phyloP scores from a whole-genome alignment of 2,113 vertebrate genomes.

The Sprattus sprattus region DNA sequence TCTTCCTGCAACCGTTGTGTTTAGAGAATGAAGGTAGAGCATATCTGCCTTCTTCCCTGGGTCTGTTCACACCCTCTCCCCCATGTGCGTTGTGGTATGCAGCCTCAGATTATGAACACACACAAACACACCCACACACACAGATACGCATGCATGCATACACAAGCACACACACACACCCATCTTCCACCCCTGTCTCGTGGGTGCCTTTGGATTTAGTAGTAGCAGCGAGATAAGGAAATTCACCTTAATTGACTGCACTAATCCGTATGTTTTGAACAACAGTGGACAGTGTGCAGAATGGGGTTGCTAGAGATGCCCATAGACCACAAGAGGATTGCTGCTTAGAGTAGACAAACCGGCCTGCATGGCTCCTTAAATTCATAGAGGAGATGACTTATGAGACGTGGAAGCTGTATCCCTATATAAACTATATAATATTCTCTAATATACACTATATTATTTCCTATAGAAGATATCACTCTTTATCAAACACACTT shows the following conservation, averaged over 20 bases:
- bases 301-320: background rate
- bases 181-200: conserved; percentile 44
- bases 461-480: background rate
- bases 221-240: conserved; percentile 56
- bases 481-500: background rate
- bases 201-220: conserved; percentile 63
- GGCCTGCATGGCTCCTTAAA: background rate
- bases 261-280: conserved; percentile 61
- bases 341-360: background rate
- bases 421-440: background rate
- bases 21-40: too few species aligned
- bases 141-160: background rate
- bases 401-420: background rate
- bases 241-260: conserved; percentile 61
- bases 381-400: background rate
- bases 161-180: background rate
- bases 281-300: conserved; percentile 2
- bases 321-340: background rate
- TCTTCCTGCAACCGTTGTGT: background rate
- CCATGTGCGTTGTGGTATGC: conserved; percentile 52
- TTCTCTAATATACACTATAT: background rate
- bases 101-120: conserved; percentile 32
- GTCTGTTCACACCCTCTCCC: conserved; percentile 8
- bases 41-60: too few species aligned
- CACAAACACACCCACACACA: background rate